Evolutionary conservation across 2,113 vertebrate species (phyloP), one percentile per base, ranked within the genome.

Genomic region (Periophthalmus modestus): DNA sequence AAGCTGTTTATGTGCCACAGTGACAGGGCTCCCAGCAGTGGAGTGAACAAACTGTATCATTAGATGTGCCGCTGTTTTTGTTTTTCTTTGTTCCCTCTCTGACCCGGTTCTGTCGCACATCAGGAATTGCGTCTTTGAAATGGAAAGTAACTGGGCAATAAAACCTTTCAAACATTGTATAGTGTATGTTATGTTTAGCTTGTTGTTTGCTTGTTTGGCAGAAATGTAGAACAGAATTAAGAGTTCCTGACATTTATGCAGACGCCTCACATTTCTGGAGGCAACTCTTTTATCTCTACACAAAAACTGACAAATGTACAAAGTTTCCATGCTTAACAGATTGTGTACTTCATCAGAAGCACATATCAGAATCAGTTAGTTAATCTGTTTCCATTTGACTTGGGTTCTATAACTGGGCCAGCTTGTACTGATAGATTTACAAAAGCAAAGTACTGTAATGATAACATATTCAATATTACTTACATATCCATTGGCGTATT

Each of bases 401-500:
- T 24, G 11, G 21, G 12, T 16, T 61, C 23, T 33, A 18, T 34
- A 43, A 43, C 39, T 62, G 11, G 21, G 11, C 21, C 5, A 16
- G 11, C 7, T 15, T 50, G 48, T 50, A 18, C 18, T 50, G 14
- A 21, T 7, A 55, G 19, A 55, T 55, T 43, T 43, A 10, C 39
- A 55, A 55, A 19, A 18, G 48, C 48, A 62, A 4, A 16, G 21
- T 19, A 24, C 33, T n/a, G n/a, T n/a, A 69, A 12, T 14, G 15
- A 43, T 28, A 28, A 28, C 3, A 7, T 71, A 75, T 61, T 23
- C 76, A 62, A 80, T 11, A 72, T 24, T 83, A 99, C 97, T 98
- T 94, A 99, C 97, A 28, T 95, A 99, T 74, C 95, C 97, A 82
- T 94, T 95, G 90, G 94, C 96, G 5, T 95, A 86, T 85, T 98